Evolutionary conservation across 2,797 vertebrate species (phyloP), one percentile per base, ranked within the genome.

Genomic region (Acanthurus lineatus): DNA sequence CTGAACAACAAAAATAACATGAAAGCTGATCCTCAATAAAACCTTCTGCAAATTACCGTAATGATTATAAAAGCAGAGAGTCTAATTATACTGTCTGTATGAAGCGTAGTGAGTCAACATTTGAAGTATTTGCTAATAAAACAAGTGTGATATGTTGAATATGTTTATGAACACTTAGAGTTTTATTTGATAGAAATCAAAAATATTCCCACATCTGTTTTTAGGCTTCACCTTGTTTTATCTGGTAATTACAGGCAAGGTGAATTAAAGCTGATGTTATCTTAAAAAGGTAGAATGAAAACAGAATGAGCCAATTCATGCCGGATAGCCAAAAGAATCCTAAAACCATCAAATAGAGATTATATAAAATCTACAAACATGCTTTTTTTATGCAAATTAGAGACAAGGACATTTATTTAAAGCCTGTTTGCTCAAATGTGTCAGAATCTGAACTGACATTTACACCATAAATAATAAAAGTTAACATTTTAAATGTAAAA

Each of bases 341-440:
- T 28, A 28, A 17, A 49, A 49, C 15, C 15, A 49, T 14, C 52
- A 84, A 81, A 56, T 9, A 79, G 53, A 53, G 35, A 19, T 2
- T 53, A 68, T 66, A 47, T 32, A 40, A 47, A 16, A 52, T 85
- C 80, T 81, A 76, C 64, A 83, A 79, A 84, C 73, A 49, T 53
- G 38, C 64, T 49, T 53, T 71, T 53, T 59, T 62, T 40, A 7
- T 7, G 38, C 2, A 16, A 58, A 42, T 53, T 53, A 51, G 28
- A 69, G 12, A 6, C 28, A 28, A 28, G 28, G 28, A 47, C 51
- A 65, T 79, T 35, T 2, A 74, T 82, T 71, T 79, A 7, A 52
- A 7, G 49, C n/a, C 11, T 49, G 61, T 17, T 66, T 56, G 77
- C 59, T 75, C 70, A 68, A 44, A 62, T 40, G 22, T 16, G 38